Base-by-base conservation (phyloP, 2,113 vertebrate genomes). In the Amphilophus citrinellus region DNA sequence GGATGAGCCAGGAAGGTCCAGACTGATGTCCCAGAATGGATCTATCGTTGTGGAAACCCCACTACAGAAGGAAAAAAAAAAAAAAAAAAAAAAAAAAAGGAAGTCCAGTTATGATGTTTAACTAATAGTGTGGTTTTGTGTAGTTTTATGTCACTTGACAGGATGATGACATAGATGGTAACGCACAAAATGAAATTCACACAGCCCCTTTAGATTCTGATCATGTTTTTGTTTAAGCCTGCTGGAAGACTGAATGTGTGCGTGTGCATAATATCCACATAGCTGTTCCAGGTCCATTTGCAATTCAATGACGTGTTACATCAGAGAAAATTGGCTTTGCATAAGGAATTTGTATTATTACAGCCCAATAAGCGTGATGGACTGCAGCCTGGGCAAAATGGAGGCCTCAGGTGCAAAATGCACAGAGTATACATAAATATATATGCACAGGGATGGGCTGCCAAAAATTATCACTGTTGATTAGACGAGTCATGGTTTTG, bases 11-110 rank as follows among this genome's bases (percentile, higher is more conserved):
- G 98, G 98, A 84, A 99, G 95, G 91, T 99, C 98, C 93, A 99
- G 93, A 86, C 98, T 99, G 95, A 99, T 99, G 95, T 99, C 98
- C 98, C 98, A 99, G 89, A 99, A 99, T 0, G 98, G 98, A 91
- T 99, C 98, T 96, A 99, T 99, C 15, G 98, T 99, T 4, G 98
- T 99, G 85, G 98, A 99, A 91, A 99, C 98, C 6, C 98, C 98
- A 17, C 98, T 99, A 8, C 13, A 71, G 27, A 20, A 22, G 13
- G 7, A 3, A 42, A 3, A 42, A 22, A 22, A 22, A 22, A 22
- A 22, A 22, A 22, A 22, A 22, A 79, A 37, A 27, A 9, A 22
- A 18, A 15, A 56, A 30, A 53, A 5, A 47, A 24, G 18, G 7
- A 17, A 59, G 47, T 30, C 8, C 3, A 73, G n/a, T 76, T 78